phyloP scores from a whole-genome alignment of 2,797 vertebrate species.

The Austrolebias charrua region DNA sequence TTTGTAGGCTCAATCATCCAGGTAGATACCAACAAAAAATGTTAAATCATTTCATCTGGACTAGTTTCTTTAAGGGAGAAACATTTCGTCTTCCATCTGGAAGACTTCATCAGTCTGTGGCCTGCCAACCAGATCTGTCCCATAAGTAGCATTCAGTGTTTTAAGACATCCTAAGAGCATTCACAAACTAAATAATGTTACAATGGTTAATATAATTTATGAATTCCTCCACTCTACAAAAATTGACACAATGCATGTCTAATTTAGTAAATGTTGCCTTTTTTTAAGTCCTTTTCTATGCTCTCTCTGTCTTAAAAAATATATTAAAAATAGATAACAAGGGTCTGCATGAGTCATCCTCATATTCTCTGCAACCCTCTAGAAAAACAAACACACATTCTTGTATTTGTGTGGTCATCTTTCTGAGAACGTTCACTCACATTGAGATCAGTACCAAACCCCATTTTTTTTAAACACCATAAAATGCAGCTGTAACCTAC shows the following conservation, averaged over 20 bases:
- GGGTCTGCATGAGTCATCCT: slow-evolving; percentile 61
- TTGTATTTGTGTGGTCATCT: background rate
- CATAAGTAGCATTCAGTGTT: no score
- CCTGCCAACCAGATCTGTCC: no score
- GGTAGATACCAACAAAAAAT: no score
- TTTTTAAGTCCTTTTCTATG: background rate
- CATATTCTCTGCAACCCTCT: slow-evolving; percentile 42
- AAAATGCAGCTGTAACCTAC: no score
- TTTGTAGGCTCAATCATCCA: no score
- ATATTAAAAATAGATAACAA: slow-evolving; percentile 33
- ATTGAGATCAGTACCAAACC: no score
- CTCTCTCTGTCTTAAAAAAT: slow-evolving; percentile 18
- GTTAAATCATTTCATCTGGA: no score
- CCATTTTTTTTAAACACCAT: no score
- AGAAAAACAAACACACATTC: slow-evolving; percentile 17
- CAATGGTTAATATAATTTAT: background rate
- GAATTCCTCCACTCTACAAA: background rate
- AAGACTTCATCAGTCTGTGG: no score
- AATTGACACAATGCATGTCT: background rate
- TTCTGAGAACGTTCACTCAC: no score
- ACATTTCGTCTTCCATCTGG: no score
- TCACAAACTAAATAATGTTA: background rate
- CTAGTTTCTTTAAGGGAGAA: no score
- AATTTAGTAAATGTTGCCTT: background rate
- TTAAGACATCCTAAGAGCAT: background rate